Percentiles rank a stretch among this genome's conserved stretches.
phyloP scores from a whole-genome alignment of 2,888 invertebrate species.

The Dolomedes plantarius region DNA sequence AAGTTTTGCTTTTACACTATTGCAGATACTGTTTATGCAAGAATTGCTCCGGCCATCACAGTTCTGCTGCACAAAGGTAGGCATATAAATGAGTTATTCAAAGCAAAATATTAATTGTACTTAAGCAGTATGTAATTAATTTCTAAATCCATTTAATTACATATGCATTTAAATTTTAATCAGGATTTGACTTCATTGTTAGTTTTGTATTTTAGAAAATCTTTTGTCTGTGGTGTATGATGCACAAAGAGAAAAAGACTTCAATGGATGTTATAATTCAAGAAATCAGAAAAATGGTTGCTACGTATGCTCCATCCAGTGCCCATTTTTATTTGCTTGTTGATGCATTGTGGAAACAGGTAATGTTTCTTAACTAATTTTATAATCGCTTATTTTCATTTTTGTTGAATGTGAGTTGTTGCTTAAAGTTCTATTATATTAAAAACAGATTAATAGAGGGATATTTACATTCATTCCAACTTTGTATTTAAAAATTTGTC shows the following conservation, averaged over 20 bases:
- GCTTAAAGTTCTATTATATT: too few species aligned
- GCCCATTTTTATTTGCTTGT: conserved; percentile 84
- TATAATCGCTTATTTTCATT: too few species aligned
- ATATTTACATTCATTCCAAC: too few species aligned
- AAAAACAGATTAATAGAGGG: too few species aligned
- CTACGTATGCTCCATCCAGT: conserved; percentile 75
- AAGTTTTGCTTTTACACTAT: background rate
- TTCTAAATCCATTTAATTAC: too few species aligned
- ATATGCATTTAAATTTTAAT: too few species aligned
- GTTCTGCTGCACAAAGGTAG: conserved; percentile 57
- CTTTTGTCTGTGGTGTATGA: conserved; percentile 27
- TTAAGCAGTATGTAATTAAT: too few species aligned
- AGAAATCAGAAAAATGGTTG: conserved; percentile 12
- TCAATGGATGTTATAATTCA: background rate
- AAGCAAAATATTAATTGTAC: too few species aligned
- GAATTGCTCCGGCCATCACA: conserved; percentile 24
- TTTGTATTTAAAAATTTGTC: too few species aligned
- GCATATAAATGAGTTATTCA: too few species aligned
- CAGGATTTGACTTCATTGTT: too few species aligned
- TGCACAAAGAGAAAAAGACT: conserved; percentile 37
- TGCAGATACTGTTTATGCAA: conserved; percentile 23
- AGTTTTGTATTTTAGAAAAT: conserved; percentile 37
- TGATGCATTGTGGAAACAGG: conserved; percentile 78
- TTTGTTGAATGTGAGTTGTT: too few species aligned
- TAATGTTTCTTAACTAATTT: conserved; percentile 73